Percentiles rank a stretch among this genome's conserved stretches.
These are phyloP conservation scores for Diarsia brunnea DNA, from an alignment of 2,888 invertebrate genomes.

Conservation along the genomic window DNA sequence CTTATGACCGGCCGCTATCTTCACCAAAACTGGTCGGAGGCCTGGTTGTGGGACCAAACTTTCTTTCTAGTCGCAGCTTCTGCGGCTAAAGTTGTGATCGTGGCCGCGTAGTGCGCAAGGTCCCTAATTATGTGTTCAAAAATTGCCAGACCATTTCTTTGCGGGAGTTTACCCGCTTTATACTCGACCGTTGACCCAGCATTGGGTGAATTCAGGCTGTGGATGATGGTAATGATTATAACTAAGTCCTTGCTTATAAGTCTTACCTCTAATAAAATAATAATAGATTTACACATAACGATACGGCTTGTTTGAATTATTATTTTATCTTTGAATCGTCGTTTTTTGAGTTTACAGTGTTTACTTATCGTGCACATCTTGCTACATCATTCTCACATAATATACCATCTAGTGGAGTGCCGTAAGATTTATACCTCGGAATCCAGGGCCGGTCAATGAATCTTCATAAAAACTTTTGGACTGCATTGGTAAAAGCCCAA, in stretches of 20 bases:
- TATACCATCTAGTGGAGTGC: too few species aligned
- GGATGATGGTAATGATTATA: not conserved
- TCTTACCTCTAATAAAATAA: not conserved
- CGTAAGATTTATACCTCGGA: too few species aligned
- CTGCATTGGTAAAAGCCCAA: too few species aligned
- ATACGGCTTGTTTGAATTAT: too few species aligned
- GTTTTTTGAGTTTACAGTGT: too few species aligned
- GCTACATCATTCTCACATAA: too few species aligned
- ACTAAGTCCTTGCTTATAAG: not conserved
- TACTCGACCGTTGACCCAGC: not conserved
- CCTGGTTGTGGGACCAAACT: not conserved
- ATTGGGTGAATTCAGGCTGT: too few species aligned
- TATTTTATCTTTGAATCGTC: too few species aligned
- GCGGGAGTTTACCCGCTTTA: not conserved
- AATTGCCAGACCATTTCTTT: not conserved
- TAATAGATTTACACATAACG: not conserved
- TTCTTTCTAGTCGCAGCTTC: not conserved
- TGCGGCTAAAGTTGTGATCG: not conserved
- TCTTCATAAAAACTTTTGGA: too few species aligned
- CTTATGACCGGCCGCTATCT: not conserved
- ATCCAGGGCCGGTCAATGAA: too few species aligned
- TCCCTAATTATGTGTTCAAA: not conserved
- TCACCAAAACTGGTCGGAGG: not conserved
- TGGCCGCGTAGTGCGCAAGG: not conserved
- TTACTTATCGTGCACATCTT: too few species aligned